Evolutionary conservation across 2,888 invertebrate genomes (phyloP), one percentile per base, ranked within the genome.

Genomic region (Rhamnusium bicolor): DNA sequence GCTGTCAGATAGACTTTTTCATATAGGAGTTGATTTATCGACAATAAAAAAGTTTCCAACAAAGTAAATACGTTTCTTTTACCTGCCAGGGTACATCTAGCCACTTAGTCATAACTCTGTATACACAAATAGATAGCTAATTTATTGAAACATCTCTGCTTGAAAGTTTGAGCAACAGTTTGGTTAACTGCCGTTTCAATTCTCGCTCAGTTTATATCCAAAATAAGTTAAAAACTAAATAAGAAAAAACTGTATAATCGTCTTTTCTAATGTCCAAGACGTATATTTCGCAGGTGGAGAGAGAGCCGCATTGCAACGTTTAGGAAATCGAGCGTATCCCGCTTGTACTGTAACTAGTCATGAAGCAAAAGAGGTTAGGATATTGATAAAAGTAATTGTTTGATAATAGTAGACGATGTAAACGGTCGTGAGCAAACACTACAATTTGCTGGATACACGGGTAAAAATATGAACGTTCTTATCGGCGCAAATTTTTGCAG

Each of bases 331-430:
- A 76, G 74, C 80, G 79, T 78, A 76, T 77, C 80, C 78, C 73
- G 70, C 74, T 75, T 74, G 73, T 75, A 72, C 71, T 73, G 72
- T 72, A 79, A 74, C 79, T 74, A 75, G 79, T 77, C 82, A 82
- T 82, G 82, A 83, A 82, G 79, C 80, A 79, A 70, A 75, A 75
- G 82, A 84, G 84, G 79, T 81, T 84, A 83, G 85, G 83, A 86
- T 86, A 86, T 86, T 86, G 87, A 86, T 87, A 87, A 86, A 86
- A 86, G 87, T 87, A 87, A 87, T 87, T 87, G 86, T 87, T 87
- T 87, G 86, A 86, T 86, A 86, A 86, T 86, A 79, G 84, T 83
- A 82, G 83, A 81, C 81, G 85, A 85, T 85, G 84, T 66, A 82
- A 84, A 79, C 80, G 83, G 82, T 86, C 86, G 87, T 86, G 86